phyloP scores from a whole-genome alignment of 2,113 vertebrate species.

The Maccullochella peelii region DNA sequence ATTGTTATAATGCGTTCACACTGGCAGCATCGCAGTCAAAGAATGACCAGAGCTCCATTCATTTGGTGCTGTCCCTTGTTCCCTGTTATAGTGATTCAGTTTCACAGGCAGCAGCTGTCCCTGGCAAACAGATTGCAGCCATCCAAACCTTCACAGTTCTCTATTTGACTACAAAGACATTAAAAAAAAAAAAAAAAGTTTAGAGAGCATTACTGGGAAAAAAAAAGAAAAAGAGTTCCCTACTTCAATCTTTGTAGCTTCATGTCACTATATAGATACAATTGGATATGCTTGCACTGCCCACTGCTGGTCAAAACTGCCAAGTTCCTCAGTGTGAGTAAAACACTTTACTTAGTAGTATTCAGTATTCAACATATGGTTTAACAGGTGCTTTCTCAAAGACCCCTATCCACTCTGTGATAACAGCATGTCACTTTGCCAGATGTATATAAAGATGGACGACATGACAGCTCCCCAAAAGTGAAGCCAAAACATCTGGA shows the following conservation, averaged over 20 bases:
- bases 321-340: neutral
- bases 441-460: too few species aligned
- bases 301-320: neutral
- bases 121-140: neutral
- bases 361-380: neutral
- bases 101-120: neutral
- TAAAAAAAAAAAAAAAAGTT: neutral
- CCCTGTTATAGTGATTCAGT: neutral
- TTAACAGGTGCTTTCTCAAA: neutral
- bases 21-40: neutral
- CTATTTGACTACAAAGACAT: conserved; percentile 13
- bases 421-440: neutral
- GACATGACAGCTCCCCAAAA: too few species aligned
- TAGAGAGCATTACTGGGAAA: neutral
- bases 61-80: neutral
- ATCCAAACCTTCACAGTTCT: neutral
- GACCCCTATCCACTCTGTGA: neutral
- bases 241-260: conserved; percentile 3
- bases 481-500: too few species aligned
- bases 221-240: neutral
- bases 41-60: too few species aligned
- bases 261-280: neutral
- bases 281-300: neutral
- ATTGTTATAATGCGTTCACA: neutral
- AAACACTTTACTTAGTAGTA: neutral